Percentiles rank a stretch among this genome's conserved stretches.
Evolutionary conservation across 2,888 invertebrate species (phyloP).

Genomic region (Nematopogon swammerdamellus): DNA sequence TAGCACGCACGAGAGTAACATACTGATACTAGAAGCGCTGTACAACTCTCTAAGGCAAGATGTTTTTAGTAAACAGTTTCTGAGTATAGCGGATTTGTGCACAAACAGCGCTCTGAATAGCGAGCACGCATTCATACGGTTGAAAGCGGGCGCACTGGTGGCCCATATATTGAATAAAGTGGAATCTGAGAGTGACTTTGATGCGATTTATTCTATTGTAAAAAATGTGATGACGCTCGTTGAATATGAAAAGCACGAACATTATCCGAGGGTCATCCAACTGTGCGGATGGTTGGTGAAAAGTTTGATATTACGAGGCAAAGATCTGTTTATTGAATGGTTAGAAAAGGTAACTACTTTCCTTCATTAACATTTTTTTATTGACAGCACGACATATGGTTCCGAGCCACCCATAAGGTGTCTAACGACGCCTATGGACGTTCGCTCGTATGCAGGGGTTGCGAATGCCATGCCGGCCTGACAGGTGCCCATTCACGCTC

Average conservation of each 20-base stretch:
- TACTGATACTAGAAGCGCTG: slow-evolving; percentile 48
- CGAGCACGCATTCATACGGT: slow-evolving; percentile 25
- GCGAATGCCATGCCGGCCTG: too few relatives aligned
- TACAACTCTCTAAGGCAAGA: slow-evolving; percentile 42
- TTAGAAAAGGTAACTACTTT: slow-evolving; percentile 37
- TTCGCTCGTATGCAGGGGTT: too few relatives aligned
- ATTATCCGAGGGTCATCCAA: slow-evolving; percentile 21
- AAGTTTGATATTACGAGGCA: slow-evolving; percentile 35
- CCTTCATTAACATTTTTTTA: too few relatives aligned
- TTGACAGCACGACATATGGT: too few relatives aligned
- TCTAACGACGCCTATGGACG: too few relatives aligned
- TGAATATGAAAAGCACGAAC: slow-evolving; percentile 15
- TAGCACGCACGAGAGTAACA: slow-evolving; percentile 23
- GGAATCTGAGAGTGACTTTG: slow-evolving; percentile 34
- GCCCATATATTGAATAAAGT: slow-evolving; percentile 61
- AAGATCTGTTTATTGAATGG: slow-evolving; percentile 36
- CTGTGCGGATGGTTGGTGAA: slow-evolving; percentile 42
- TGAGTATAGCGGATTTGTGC: slow-evolving; percentile 30
- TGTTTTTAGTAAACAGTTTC: slow-evolving; percentile 26
- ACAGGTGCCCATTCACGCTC: too few relatives aligned
- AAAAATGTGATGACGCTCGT: slow-evolving; percentile 22
- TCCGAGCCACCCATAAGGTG: too few relatives aligned
- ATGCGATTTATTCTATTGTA: slow-evolving; percentile 30
- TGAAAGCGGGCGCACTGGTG: slow-evolving; percentile 43
- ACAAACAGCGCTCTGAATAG: slow-evolving; percentile 30